phyloP scores from a whole-genome alignment of 2,888 invertebrate genomes.

The Melanargia galathea region DNA sequence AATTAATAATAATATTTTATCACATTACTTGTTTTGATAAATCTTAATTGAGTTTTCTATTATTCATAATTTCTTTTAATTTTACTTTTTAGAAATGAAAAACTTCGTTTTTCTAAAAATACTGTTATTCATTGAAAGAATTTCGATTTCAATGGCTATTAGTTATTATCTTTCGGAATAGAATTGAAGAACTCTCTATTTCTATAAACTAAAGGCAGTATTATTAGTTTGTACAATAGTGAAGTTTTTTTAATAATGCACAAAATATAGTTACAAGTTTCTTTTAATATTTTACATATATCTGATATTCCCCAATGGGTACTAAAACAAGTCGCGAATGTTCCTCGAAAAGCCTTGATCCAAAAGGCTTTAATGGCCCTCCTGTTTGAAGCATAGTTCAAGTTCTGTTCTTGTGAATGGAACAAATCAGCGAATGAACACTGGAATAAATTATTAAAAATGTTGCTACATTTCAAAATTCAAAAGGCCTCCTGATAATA shows the following conservation, averaged over 20 bases:
- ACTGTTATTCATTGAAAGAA: too few species aligned
- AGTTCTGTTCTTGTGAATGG: constrained; percentile 9
- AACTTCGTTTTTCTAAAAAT: neutral
- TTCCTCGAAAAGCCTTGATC: constrained; percentile 1
- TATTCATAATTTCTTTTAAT: neutral
- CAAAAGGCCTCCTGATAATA: neutral
- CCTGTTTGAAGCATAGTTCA: constrained; percentile 14
- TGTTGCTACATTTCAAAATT: neutral
- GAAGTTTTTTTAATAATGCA: too few species aligned
- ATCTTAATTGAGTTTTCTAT: neutral
- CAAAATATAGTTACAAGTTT: too few species aligned
- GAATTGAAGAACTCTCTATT: too few species aligned
- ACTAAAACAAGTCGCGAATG: neutral
- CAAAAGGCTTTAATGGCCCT: constrained; percentile 18
- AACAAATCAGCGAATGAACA: neutral
- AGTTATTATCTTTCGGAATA: too few species aligned
- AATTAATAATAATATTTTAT: constrained; percentile 6
- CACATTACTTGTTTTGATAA: neutral
- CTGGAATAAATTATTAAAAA: neutral
- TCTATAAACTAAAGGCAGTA: too few species aligned
- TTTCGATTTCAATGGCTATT: too few species aligned
- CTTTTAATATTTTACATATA: too few species aligned
- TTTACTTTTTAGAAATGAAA: neutral
- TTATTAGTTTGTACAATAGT: too few species aligned
- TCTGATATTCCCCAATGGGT: neutral